A percentile compares a stretch with the other conserved stretches of the same genome.
phyloP scores from a whole-genome alignment of 92 coral and sea anemone species.

The Zoanthus sansibaricus region DNA sequence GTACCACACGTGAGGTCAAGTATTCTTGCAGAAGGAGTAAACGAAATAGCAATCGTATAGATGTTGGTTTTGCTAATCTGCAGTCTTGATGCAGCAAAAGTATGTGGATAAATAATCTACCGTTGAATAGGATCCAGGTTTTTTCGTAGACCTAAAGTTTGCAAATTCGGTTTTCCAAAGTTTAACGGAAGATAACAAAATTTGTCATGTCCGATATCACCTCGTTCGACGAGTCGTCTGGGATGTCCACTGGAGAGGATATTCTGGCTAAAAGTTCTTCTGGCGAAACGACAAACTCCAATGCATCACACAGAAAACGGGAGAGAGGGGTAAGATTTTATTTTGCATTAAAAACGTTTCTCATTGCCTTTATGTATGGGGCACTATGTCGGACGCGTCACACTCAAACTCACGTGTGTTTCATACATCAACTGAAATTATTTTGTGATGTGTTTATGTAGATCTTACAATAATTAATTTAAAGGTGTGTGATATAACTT shows the following conservation, averaged over 20 bases:
- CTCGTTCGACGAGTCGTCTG: background rate
- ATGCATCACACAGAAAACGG: constrained; percentile 42
- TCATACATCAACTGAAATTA: no score
- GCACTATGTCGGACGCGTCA: no score
- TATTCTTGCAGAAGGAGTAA: background rate
- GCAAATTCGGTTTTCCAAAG: background rate
- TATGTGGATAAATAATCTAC: background rate
- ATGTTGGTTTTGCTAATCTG: background rate
- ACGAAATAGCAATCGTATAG: background rate
- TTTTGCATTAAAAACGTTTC: background rate
- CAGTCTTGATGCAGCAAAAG: background rate
- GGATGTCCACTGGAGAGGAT: constrained; percentile 27
- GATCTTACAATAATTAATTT: no score
- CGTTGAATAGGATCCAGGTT: background rate
- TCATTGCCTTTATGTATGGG: background rate
- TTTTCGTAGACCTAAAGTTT: background rate
- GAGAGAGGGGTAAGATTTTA: constrained; percentile 33
- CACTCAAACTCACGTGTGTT: no score
- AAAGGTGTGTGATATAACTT: no score
- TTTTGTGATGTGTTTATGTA: no score
- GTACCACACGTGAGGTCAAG: background rate
- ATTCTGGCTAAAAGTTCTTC: background rate
- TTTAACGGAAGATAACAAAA: background rate
- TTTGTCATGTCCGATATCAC: constrained; percentile 9
- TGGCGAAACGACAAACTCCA: background rate